phyloP scores from a whole-genome alignment of 1,140 invertebrate species.

The Hylaeus anthracinus region DNA sequence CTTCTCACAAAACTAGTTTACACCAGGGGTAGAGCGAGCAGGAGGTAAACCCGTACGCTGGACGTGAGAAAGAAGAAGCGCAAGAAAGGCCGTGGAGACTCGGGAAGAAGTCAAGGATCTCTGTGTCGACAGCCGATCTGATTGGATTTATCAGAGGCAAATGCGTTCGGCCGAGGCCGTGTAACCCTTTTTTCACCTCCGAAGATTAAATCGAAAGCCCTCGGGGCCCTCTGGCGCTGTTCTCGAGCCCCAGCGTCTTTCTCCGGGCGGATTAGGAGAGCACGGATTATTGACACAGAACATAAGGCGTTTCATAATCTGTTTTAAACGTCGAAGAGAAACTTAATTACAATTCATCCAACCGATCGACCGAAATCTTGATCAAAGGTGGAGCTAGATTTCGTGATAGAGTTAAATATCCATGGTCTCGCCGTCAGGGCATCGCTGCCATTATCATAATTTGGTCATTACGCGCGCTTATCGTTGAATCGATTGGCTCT shows the following conservation, averaged over 20 bases:
- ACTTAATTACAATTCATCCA: constrained; percentile 42
- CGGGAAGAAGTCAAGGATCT: constrained; percentile 2
- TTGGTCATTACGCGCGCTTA: too few species aligned
- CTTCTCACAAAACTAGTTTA: constrained; percentile 64
- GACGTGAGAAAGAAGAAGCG: constrained; percentile 25
- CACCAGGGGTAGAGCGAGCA: constrained; percentile 41
- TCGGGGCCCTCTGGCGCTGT: constrained; percentile 3
- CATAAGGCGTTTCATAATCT: constrained; percentile 22
- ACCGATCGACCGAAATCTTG: neutral
- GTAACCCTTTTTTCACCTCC: constrained; percentile 51
- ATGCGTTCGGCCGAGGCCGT: constrained; percentile 46
- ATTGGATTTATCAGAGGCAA: constrained; percentile 69
- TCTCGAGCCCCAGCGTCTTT: neutral
- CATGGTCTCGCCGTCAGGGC: neutral
- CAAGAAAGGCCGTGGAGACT: constrained; percentile 12
- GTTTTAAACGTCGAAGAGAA: constrained; percentile 27
- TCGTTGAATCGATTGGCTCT: too few species aligned
- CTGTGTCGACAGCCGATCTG: constrained; percentile 65
- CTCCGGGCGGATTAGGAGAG: constrained; percentile 18
- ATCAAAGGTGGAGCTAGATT: neutral
- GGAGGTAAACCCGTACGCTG: neutral
- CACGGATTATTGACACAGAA: constrained; percentile 28
- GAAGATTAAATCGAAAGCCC: constrained; percentile 59
- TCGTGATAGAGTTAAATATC: neutral
- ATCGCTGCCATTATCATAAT: too few species aligned